Evolutionary conservation across 1,140 invertebrate genomes (phyloP).

Genomic region (Helicoverpa zea): DNA sequence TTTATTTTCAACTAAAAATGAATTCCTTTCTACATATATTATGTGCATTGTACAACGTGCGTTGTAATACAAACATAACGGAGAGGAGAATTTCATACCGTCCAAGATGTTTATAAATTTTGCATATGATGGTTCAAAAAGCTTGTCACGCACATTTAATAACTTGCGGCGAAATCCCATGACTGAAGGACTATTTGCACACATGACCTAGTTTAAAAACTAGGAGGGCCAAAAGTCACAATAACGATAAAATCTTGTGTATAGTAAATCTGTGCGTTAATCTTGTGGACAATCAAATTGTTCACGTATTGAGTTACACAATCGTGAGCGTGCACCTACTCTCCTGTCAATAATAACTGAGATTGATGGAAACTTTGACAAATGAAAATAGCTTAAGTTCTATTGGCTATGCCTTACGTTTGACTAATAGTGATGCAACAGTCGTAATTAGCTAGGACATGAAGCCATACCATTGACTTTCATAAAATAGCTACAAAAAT

Average conservation of each 20-base stretch:
- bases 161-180: not conserved
- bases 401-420: no score
- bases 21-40: no score
- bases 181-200: constrained; percentile 20
- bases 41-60: no score
- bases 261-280: constrained; percentile 9
- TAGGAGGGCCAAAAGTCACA: constrained; percentile 30
- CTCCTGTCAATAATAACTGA: not conserved
- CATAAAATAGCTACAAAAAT: no score
- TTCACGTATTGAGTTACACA: constrained; percentile 22
- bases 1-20: no score
- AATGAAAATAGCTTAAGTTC: no score
- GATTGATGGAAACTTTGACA: not conserved
- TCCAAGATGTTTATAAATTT: no score
- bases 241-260: constrained; percentile 25
- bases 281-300: constrained; percentile 22
- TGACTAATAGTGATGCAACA: no score
- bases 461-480: no score
- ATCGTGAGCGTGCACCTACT: not conserved
- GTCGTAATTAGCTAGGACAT: no score
- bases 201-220: constrained; percentile 16
- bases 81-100: no score
- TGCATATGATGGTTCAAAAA: not conserved
- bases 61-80: no score
- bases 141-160: not conserved